Evolutionary conservation across 2,113 vertebrate genomes (phyloP).

Genomic region (Pogonocichla stellata): DNA sequence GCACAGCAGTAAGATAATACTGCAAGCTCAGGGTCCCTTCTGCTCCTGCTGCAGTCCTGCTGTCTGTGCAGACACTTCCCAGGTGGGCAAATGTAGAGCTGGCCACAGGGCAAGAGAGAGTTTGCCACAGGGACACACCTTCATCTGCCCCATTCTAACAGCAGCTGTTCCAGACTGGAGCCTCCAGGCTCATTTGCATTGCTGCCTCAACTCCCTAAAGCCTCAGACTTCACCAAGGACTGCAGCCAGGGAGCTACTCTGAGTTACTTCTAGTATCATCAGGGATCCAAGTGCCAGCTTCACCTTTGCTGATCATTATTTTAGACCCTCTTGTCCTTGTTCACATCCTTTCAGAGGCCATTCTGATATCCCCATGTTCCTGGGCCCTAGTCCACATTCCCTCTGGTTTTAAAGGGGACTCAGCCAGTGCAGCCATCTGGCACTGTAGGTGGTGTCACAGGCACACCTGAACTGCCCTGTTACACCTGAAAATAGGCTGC

Average conservation of each 20-base stretch:
- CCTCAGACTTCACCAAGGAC: neutral
- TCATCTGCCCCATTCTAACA: neutral
- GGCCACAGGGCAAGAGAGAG: rapidly evolving
- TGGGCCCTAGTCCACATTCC: neutral
- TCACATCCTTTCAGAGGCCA: neutral
- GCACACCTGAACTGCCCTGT: neutral
- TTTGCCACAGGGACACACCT: neutral
- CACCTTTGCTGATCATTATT: neutral
- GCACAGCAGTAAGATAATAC: neutral
- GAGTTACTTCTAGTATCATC: neutral
- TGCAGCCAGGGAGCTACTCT: neutral
- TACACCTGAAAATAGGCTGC: neutral
- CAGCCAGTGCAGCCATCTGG: neutral
- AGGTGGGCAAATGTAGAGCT: neutral
- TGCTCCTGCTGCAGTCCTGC: neutral
- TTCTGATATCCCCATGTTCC: neutral
- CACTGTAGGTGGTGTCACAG: neutral
- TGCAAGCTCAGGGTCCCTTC: neutral
- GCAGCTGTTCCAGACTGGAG: neutral
- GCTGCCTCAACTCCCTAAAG: neutral
- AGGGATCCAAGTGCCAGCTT: neutral
- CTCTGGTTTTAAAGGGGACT: neutral
- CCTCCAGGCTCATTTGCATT: neutral
- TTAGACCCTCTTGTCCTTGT: neutral
- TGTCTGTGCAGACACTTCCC: rapidly evolving